A percentile compares a stretch with the other conserved stretches of the same genome.
Conservation (phyloP, 2,797 vertebrate species). For the Poeciliopsis paucimaculata region DNA sequence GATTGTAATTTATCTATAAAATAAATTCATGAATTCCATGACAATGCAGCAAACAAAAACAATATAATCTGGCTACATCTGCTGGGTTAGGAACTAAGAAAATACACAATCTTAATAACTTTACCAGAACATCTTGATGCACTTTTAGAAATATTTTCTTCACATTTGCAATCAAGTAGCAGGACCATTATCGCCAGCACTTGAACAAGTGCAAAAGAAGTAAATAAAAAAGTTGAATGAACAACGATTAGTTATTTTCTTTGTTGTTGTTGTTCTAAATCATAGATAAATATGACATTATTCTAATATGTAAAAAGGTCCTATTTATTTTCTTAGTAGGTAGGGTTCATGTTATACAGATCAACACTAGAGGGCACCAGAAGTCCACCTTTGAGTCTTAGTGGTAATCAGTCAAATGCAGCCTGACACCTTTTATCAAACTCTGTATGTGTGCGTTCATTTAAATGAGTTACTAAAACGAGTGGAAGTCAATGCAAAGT, state of each 20-base stretch:
- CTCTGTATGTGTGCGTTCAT: background rate
- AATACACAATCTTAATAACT: background rate
- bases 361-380: background rate
- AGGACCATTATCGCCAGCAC: background rate
- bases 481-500: background rate
- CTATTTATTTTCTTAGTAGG: background rate
- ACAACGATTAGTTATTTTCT: background rate
- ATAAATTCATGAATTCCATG: background rate
- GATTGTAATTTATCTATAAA: background rate
- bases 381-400: background rate
- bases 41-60: background rate
- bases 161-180: background rate
- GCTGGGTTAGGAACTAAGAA: background rate
- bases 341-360: background rate
- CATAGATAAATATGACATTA: background rate
- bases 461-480: background rate
- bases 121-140: background rate
- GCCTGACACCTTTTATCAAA: background rate
- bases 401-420: background rate
- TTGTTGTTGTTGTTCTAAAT: background rate
- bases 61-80: background rate
- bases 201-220: background rate
- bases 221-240: background rate
- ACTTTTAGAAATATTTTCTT: background rate
- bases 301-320: background rate